Evolutionary conservation across 1,140 invertebrate genomes (phyloP).

Genomic region (Zaprionus camerounensis): DNA sequence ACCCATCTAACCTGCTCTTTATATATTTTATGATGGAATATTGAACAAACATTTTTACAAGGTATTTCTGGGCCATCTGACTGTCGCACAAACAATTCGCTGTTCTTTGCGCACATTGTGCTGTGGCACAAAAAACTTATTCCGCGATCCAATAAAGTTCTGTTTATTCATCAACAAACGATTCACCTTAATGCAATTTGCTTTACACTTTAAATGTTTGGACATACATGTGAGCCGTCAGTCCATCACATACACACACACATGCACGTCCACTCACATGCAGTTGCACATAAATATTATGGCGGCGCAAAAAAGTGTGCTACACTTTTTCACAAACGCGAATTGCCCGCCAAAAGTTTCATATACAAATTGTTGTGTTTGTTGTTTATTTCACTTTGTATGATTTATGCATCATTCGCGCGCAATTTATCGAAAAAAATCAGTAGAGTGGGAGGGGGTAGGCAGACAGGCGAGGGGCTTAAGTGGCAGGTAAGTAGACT

Average conservation of each 20-base stretch:
- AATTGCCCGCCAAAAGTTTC: conserved; percentile 4
- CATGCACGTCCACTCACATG: neutral
- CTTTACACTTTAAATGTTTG: conserved; percentile 27
- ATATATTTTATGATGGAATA: too few species aligned
- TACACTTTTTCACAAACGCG: conserved; percentile 27
- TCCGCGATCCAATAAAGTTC: conserved; percentile 20
- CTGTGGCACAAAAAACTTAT: conserved; percentile 3
- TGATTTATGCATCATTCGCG: conserved; percentile 78
- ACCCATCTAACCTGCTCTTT: too few species aligned
- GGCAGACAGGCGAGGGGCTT: neutral
- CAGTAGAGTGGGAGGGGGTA: neutral
- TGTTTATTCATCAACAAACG: conserved; percentile 38
- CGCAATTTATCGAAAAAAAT: conserved; percentile 63
- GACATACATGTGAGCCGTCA: conserved; percentile 10
- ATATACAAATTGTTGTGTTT: conserved; percentile 36
- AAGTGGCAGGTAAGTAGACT: conserved; percentile 14
- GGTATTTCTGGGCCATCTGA: neutral
- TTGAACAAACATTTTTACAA: too few species aligned
- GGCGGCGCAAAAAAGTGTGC: conserved; percentile 11
- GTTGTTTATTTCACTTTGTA: conserved; percentile 45
- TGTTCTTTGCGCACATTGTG: neutral
- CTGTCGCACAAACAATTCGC: neutral
- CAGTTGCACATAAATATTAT: neutral
- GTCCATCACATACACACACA: neutral
- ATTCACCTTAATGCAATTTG: conserved; percentile 45